These are phyloP conservation scores for Callospermophilus lateralis DNA, from an alignment of 2,113 vertebrate genomes.

Conservation along the genomic window DNA sequence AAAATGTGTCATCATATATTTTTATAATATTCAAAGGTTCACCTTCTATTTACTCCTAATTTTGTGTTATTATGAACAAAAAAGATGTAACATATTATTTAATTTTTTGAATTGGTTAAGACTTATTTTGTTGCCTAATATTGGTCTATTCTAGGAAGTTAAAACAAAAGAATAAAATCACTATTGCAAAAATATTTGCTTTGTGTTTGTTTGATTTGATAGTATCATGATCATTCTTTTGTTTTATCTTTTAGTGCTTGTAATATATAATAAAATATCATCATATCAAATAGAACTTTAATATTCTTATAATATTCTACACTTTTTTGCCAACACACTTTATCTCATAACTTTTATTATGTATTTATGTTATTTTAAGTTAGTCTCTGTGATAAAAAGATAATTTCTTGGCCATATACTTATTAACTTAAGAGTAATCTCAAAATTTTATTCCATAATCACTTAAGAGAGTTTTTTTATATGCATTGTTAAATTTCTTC, in stretches of 20 bases:
- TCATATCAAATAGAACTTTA: neutral
- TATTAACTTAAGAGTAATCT: constrained; percentile 1
- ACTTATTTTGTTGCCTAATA: neutral
- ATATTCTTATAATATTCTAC: neutral
- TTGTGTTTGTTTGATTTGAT: neutral
- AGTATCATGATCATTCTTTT: neutral
- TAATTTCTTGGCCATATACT: neutral
- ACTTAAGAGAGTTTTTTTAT: constrained; percentile 41
- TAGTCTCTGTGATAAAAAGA: neutral
- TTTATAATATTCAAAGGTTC: neutral
- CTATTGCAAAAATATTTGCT: neutral
- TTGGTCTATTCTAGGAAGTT: neutral
- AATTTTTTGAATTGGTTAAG: neutral
- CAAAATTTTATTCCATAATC: neutral
- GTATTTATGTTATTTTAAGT: neutral
- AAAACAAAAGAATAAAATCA: neutral
- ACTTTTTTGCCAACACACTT: neutral
- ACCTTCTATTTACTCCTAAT: neutral
- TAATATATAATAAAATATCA: neutral
- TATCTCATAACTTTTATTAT: neutral
- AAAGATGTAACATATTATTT: neutral
- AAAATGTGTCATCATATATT: neutral
- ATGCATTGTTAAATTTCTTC: constrained; percentile 65
- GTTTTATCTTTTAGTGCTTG: neutral
- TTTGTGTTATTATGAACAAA: neutral